Percentiles rank a stretch among this genome's conserved stretches.
phyloP scores from a whole-genome alignment of 2,113 vertebrate species.

The Prinia subflava region DNA sequence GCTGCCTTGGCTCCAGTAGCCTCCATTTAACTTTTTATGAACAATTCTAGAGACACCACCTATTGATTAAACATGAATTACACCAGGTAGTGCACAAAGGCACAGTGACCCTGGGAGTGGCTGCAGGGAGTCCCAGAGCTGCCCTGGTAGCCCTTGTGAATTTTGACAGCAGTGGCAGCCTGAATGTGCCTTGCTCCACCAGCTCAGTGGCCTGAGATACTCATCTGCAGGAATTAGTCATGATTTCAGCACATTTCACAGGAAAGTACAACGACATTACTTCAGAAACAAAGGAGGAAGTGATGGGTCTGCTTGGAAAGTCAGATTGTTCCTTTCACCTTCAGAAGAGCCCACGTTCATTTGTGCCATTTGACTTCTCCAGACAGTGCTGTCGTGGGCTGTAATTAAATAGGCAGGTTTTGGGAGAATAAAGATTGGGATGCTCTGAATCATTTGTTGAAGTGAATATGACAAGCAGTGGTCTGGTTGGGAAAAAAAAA shows the following conservation, averaged over 20 bases:
- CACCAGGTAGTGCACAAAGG: neutral
- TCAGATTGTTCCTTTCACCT: neutral
- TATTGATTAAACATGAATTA: neutral
- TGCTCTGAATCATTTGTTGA: neutral
- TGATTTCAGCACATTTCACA: neutral
- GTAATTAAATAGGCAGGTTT: slow-evolving; percentile 22
- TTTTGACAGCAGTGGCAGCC: neutral
- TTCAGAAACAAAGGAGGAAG: neutral
- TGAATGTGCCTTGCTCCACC: neutral
- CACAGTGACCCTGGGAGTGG: neutral
- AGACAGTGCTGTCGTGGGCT: neutral
- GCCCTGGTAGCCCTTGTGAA: neutral
- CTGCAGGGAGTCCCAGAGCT: neutral
- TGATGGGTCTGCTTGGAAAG: neutral
- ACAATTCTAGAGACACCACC: neutral
- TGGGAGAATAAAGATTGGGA: neutral
- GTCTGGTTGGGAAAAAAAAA: neutral
- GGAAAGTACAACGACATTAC: neutral
- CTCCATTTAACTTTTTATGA: neutral
- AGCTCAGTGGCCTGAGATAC: neutral
- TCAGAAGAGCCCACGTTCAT: fast-evolving
- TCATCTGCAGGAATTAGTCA: neutral
- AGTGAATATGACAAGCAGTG: slow-evolving; percentile 8
- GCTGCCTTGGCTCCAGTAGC: neutral
- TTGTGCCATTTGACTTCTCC: slow-evolving; percentile 6